Conservation (phyloP, 2,797 vertebrate species). For the Semaprochilodus insignis region DNA sequence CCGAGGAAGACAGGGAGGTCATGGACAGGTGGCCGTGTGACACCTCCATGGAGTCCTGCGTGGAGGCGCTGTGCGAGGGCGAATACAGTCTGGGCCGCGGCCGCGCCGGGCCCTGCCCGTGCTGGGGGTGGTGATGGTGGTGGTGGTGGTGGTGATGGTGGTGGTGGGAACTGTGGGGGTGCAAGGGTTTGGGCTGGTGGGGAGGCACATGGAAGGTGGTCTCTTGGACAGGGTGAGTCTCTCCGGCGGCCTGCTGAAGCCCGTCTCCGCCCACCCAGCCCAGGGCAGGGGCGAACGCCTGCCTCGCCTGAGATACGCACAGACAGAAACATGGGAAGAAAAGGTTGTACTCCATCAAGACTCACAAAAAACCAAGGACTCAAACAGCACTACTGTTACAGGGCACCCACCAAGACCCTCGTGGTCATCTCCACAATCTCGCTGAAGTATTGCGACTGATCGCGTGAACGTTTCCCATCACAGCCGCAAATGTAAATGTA, state of each 20-base stretch:
- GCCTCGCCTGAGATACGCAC: conserved; percentile 84
- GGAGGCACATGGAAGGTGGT: conserved; percentile 98
- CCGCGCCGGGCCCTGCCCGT: conserved; percentile 92
- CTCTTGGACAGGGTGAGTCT: conserved; percentile 99
- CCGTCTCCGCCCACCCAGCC: conserved; percentile 96
- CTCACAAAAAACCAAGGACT: conserved; percentile 51
- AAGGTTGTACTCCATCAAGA: conserved; percentile 80
- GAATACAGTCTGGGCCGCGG: conserved; percentile 98
- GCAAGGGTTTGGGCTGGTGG: conserved; percentile 95
- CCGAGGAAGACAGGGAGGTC: conserved; percentile 96
- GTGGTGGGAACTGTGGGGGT: conserved; percentile 85
- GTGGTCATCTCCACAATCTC: background rate
- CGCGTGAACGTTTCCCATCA: background rate
- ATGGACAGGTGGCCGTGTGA: conserved; percentile 99
- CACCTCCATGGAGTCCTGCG: conserved; percentile 99
- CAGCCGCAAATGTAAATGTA: no score
- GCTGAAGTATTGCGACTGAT: background rate
- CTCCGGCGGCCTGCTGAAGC: conserved; percentile 91
- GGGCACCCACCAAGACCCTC: background rate
- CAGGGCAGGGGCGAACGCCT: conserved; percentile 92
- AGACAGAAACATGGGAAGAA: background rate
- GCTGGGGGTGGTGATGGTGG: conserved; percentile 88
- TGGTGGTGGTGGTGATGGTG: conserved; percentile 89
- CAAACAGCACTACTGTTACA: background rate
- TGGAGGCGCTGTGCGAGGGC: conserved; percentile 97